Evolutionary conservation across 64 coral and sea anemone species (phyloP).

Genomic region (Trachythela sp.): DNA sequence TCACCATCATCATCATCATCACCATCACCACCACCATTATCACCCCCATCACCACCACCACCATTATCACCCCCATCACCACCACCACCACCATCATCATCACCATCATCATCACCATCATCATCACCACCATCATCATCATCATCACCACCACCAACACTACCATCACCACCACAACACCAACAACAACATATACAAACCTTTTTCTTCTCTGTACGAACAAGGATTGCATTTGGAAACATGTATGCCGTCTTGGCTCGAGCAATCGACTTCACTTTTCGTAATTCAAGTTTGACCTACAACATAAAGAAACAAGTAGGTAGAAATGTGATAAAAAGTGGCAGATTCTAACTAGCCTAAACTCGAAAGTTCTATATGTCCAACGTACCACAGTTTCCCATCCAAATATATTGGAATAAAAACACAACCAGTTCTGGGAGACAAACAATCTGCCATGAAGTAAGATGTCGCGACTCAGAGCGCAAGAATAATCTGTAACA

Average conservation of each 20-base stretch:
- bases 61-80: no score
- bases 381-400: conserved; percentile 95
- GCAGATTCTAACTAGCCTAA: not conserved
- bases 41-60: not conserved
- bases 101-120: no score
- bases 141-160: no score
- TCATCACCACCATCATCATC: no score
- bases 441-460: conserved; percentile 88
- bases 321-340: not conserved
- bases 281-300: conserved; percentile 90
- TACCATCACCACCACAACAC: not conserved
- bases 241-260: conserved; percentile 94
- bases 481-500: conserved; percentile 91
- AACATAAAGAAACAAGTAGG: not conserved
- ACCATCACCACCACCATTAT: not conserved
- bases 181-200: conserved; percentile 26
- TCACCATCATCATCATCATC: no score
- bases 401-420: conserved; percentile 98
- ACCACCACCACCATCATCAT: no score
- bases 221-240: conserved; percentile 93
- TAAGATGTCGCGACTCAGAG: conserved; percentile 85
- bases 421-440: conserved; percentile 95
- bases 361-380: not conserved
- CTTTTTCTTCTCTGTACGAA: conserved; percentile 85
- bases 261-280: conserved; percentile 77